Conservation (phyloP, 2,888 invertebrate species). For the Cyaniris semiargus region DNA sequence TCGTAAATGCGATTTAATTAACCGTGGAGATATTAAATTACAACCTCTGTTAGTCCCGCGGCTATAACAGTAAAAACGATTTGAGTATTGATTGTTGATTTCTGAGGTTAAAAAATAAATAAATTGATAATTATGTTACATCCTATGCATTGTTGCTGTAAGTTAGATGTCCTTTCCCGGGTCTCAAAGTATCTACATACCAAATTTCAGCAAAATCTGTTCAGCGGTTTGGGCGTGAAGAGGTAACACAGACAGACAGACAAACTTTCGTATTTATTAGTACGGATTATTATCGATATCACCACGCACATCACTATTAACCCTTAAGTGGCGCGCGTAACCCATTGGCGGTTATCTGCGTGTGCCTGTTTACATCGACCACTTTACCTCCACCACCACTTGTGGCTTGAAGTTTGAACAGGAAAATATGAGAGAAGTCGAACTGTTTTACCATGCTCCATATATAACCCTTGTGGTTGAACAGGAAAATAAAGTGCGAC, state of each 20-base stretch:
- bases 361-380: slow-evolving; percentile 65
- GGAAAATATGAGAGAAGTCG: not conserved
- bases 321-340: slow-evolving; percentile 64
- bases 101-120: too few relatives aligned
- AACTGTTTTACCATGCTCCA: not conserved
- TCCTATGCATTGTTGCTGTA: too few relatives aligned
- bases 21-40: slow-evolving; percentile 4
- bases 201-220: too few relatives aligned
- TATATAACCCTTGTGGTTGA: too few relatives aligned
- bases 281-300: not conserved
- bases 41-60: not conserved
- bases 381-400: slow-evolving; percentile 20
- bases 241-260: too few relatives aligned
- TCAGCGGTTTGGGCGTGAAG: too few relatives aligned
- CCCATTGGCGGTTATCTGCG: slow-evolving; percentile 67
- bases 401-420: not conserved
- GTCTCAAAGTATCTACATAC: too few relatives aligned
- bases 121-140: too few relatives aligned
- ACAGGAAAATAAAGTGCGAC: too few relatives aligned
- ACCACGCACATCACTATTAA: slow-evolving; percentile 42
- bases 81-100: not conserved
- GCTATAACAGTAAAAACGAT: not conserved
- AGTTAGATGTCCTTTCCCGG: too few relatives aligned
- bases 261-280: too few relatives aligned
- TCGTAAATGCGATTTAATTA: not conserved